A percentile compares a stretch with the other conserved stretches of the same genome.
phyloP scores from a whole-genome alignment of 2,113 vertebrate species.

The Pomatostomus ruficeps region DNA sequence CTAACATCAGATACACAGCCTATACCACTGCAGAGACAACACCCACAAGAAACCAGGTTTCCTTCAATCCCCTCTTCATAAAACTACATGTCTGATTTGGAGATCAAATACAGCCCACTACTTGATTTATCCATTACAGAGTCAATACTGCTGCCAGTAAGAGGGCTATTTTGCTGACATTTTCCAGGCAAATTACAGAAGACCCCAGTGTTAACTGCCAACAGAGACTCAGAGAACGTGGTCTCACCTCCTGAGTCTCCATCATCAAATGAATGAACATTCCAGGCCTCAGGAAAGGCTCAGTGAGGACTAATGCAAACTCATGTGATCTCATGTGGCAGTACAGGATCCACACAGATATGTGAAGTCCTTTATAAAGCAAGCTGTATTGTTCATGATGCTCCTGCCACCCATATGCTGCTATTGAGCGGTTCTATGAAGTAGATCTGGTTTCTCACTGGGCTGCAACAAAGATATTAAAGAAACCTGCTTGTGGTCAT shows the following conservation, averaged over 20 bases:
- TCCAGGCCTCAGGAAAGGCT: not conserved
- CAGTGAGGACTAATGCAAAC: not conserved
- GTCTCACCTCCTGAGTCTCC: not conserved
- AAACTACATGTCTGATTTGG: not conserved
- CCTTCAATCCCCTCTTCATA: not conserved
- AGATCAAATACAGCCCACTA: not conserved
- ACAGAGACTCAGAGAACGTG: not conserved
- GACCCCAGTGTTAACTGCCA: not conserved
- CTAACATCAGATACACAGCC: not conserved
- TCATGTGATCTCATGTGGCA: not conserved
- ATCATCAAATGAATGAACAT: not conserved
- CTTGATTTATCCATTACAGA: not conserved
- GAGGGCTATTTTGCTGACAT: not conserved
- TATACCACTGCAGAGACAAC: not conserved
- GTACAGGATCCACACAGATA: not conserved
- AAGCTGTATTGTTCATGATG: not conserved
- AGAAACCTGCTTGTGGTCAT: not conserved
- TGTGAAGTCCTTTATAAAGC: not conserved
- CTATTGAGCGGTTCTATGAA: not conserved
- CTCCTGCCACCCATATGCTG: not conserved
- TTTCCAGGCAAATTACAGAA: not conserved
- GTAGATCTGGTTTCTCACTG: not conserved
- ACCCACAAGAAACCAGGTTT: not conserved
- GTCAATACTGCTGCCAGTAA: not conserved
- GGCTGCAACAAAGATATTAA: not conserved